These are phyloP conservation scores for Hemiscyllium ocellatum DNA, from an alignment of 2,113 vertebrate genomes.

Conservation along the genomic window DNA sequence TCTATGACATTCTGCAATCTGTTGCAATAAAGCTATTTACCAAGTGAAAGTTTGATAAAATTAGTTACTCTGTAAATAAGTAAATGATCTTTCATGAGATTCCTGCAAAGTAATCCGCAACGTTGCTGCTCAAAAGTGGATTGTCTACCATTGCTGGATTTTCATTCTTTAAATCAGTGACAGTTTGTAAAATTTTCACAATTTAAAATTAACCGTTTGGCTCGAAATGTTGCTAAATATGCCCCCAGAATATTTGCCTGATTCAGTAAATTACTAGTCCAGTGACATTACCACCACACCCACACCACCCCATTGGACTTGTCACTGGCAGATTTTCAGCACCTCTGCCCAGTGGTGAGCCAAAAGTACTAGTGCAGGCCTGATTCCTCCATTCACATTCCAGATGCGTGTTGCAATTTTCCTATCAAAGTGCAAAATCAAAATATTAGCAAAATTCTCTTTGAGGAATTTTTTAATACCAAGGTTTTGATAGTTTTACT, in stretches of 20 bases:
- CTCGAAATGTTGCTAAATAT: not conserved
- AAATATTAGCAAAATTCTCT: not conserved
- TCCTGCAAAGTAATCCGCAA: not conserved
- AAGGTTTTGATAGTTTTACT: not conserved
- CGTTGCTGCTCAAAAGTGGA: not conserved
- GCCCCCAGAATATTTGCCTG: too few relatives aligned
- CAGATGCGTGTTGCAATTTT: not conserved
- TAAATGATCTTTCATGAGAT: not conserved
- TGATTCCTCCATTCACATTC: not conserved
- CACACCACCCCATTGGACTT: too few relatives aligned
- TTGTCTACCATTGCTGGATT: not conserved
- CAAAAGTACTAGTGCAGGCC: not conserved
- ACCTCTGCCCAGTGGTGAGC: not conserved
- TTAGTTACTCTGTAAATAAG: not conserved
- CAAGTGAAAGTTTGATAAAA: not conserved
- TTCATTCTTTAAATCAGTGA: not conserved
- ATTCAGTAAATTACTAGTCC: too few relatives aligned
- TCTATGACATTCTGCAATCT: not conserved
- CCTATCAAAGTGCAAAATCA: not conserved
- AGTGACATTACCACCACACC: too few relatives aligned
- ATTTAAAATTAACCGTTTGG: not conserved
- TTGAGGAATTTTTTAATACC: not conserved
- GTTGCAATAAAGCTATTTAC: not conserved
- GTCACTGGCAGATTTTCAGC: not conserved
- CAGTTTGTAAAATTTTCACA: not conserved